phyloP scores from a whole-genome alignment of 2,888 invertebrate species.

The Drosophila peninsularis region DNA sequence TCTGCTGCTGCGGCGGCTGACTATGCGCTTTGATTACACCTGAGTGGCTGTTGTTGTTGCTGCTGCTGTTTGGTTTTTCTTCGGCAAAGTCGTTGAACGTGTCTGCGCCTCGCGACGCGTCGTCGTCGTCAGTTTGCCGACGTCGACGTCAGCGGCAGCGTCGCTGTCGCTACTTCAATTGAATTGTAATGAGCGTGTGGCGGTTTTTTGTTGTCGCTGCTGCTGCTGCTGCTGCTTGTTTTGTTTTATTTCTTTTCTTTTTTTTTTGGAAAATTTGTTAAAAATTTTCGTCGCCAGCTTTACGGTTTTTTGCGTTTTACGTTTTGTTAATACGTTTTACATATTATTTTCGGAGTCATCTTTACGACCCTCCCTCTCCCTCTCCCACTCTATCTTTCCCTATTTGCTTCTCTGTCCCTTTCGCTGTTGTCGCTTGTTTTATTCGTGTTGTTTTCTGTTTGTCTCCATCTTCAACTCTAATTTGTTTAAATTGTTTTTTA shows the following conservation, averaged over 20 bases:
- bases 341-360: slow-evolving; percentile 38
- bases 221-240: slow-evolving; percentile 23
- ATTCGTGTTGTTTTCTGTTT: slow-evolving; percentile 14
- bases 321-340: slow-evolving; percentile 62
- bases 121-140: slow-evolving; percentile 22
- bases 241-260: slow-evolving; percentile 18
- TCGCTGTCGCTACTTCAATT: slow-evolving; percentile 42
- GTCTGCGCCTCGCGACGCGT: slow-evolving; percentile 48
- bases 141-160: slow-evolving; percentile 27
- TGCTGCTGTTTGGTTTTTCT: slow-evolving; percentile 76
- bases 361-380: slow-evolving; percentile 18
- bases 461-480: slow-evolving; percentile 68
- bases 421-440: slow-evolving; percentile 24
- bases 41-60: slow-evolving; percentile 55
- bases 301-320: slow-evolving; percentile 64
- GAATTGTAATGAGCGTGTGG: slow-evolving; percentile 72
- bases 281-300: slow-evolving; percentile 80
- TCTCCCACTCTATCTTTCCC: not conserved
- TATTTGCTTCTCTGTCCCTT: slow-evolving; percentile 8
- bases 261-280: slow-evolving; percentile 69
- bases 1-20: slow-evolving; percentile 50
- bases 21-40: slow-evolving; percentile 78
- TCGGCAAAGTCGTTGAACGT: slow-evolving; percentile 76
- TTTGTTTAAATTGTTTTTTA: slow-evolving; percentile 81
- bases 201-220: slow-evolving; percentile 41